Evolutionary conservation across 2,888 invertebrate genomes (phyloP).

Genomic region (Colletes collaris): DNA sequence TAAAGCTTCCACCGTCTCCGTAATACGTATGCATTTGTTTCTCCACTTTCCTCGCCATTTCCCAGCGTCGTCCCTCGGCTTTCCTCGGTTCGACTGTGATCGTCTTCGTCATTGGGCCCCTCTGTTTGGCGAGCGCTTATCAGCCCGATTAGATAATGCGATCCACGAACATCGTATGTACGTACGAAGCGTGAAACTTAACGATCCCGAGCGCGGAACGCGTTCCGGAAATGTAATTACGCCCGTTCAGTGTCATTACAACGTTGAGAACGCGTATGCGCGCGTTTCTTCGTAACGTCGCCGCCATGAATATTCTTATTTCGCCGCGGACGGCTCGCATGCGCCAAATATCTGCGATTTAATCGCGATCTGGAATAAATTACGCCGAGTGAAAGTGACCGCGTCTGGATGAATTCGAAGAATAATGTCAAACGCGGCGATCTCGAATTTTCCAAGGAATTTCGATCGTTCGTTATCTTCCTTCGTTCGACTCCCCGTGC

Average conservation of each 20-base stretch:
- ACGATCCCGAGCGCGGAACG: constrained; percentile 1
- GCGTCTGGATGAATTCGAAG: constrained; percentile 40
- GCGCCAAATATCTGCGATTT: constrained; percentile 46
- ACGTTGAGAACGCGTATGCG: not conserved
- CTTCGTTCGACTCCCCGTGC: too few species aligned
- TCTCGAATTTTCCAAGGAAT: not conserved
- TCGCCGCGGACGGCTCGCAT: constrained; percentile 26
- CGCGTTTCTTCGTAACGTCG: constrained; percentile 23
- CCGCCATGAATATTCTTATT: not conserved
- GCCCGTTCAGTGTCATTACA: constrained; percentile 10
- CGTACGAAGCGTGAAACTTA: constrained; percentile 13
- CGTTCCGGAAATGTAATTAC: constrained; percentile 45
- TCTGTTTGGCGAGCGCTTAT: constrained; percentile 7
- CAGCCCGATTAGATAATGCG: constrained; percentile 36
- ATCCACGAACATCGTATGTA: not conserved
- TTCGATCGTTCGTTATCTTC: too few species aligned
- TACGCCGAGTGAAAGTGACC: constrained; percentile 65
- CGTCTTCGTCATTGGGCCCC: not conserved
- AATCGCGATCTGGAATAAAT: constrained; percentile 54
- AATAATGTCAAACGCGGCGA: constrained; percentile 31
- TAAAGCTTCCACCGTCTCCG: too few species aligned
- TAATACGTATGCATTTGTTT: too few species aligned
- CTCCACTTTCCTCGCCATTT: too few species aligned
- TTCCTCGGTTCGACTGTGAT: too few species aligned
- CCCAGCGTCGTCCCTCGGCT: not conserved